Evolutionary conservation across 2,113 vertebrate species (phyloP), one percentile per base, ranked within the genome.

Genomic region (Crotalus viridis): DNA sequence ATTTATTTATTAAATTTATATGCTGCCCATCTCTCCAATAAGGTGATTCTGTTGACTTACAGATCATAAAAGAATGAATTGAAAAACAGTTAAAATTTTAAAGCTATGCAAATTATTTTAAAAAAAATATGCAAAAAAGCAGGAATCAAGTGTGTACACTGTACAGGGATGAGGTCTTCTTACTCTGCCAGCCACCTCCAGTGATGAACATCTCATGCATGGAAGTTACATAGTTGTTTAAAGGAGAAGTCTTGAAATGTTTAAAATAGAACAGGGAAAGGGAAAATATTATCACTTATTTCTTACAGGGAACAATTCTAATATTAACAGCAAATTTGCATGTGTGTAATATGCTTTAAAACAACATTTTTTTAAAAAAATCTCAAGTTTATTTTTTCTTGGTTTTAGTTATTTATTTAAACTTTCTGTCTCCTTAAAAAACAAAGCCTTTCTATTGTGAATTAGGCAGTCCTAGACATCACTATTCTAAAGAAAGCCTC

Each of bases 161-260:
- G 4, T 5, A 69, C 28, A 69, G 28, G 57, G 22, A 26, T 59
- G 57, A 24, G 57, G 64, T 33, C 12, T 69, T 69, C 5, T 15
- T n/a, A 61, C 28, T 6, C 0, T 2, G 12, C n/a, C 12, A 64
- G n/a, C 28, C 64, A 69, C 64, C 1, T 69, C 64, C 28, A 69
- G 10, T 5, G 5, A 69, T n/a, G 4, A 69, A 69, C 12, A 24
- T n/a, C 28, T n/a, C 28, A 92, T 92, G 52, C 91, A 43, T 46
- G 59, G 17, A 85, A 33, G 39, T 92, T 94, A 54, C 1, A 89
- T 59, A 96, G 92, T 26, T 54, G 64, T 95, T 93, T 92, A 92
- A 91, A 93, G 94, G 33, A 87, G 57, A 59, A 57, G n/a, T 81
- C 69, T 81, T 39, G 17, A 21, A 81, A 81, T 19, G 15, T 17